Conservation (phyloP, 2,888 invertebrate genomes). For the Melieria crassipennis region DNA sequence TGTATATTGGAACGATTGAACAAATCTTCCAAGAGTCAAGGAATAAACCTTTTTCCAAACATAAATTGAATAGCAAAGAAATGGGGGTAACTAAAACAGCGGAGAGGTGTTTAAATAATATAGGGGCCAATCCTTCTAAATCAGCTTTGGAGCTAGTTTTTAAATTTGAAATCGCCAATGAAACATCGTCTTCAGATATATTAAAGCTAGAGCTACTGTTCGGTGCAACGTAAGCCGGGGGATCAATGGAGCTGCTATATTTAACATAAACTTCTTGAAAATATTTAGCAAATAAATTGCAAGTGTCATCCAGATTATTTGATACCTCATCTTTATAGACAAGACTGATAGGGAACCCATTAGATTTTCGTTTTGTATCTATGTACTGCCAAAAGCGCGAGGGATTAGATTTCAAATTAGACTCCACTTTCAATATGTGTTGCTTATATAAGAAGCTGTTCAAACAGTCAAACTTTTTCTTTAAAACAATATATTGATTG, state of each 20-base stretch:
- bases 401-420: constrained; percentile 1
- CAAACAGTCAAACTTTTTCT: not conserved
- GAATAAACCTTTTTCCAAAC: not conserved
- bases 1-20: not conserved
- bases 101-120: not conserved
- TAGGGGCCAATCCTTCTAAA: not conserved
- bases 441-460: not conserved
- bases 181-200: constrained; percentile 1
- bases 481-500: not conserved
- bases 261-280: not conserved
- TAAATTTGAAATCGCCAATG: not conserved
- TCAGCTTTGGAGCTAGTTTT: not conserved
- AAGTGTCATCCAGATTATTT: not conserved
- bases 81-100: not conserved
- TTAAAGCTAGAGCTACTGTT: not conserved
- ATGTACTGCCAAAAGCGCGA: not conserved
- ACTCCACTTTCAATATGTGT: not conserved
- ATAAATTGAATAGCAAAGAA: not conserved
- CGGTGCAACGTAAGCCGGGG: not conserved
- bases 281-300: not conserved
- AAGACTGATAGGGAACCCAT: constrained; percentile 2
- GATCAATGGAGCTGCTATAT: not conserved
- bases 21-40: not conserved
- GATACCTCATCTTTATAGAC: not conserved
- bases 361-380: not conserved